Evolutionary conservation across 2,797 vertebrate genomes (phyloP).

Genomic region (Rhabdophis nuchalis): DNA sequence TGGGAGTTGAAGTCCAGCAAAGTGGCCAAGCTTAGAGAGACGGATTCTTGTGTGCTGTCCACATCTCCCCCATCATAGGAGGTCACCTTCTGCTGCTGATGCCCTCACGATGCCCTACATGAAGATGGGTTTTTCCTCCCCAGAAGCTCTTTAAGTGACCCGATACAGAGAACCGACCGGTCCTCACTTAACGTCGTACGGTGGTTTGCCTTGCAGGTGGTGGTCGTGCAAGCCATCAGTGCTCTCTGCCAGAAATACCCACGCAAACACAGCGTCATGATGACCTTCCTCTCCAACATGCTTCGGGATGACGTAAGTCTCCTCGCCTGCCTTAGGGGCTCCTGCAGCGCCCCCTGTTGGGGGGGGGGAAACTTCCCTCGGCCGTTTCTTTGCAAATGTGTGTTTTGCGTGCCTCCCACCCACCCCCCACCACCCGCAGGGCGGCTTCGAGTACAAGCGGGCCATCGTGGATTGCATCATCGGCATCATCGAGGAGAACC

Average conservation of each 20-base stretch:
- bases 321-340: too few species aligned
- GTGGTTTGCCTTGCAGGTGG: slow-evolving; percentile 76
- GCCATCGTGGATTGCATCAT: slow-evolving; percentile 98
- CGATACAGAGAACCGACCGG: rapidly evolving
- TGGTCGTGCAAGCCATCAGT: slow-evolving; percentile 96
- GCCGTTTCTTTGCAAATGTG: not conserved
- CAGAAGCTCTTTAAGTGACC: rapidly evolving
- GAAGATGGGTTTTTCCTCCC: rapidly evolving
- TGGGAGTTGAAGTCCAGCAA: too few species aligned
- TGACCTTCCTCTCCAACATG: slow-evolving; percentile 99
- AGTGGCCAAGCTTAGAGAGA: not conserved
- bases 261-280: slow-evolving; percentile 96
- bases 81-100: too few species aligned
- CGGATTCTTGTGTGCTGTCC: too few species aligned
- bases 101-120: not conserved
- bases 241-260: slow-evolving; percentile 98
- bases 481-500: slow-evolving; percentile 95
- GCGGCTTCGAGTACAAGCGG: slow-evolving; percentile 97
- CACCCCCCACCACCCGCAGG: too few species aligned
- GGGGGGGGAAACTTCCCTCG: too few species aligned
- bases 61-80: not conserved
- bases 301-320: slow-evolving; percentile 90
- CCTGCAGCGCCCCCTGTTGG: too few species aligned
- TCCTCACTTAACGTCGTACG: not conserved
- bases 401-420: not conserved